phyloP scores from a whole-genome alignment of 1,140 invertebrate species.

The Musca domestica region DNA sequence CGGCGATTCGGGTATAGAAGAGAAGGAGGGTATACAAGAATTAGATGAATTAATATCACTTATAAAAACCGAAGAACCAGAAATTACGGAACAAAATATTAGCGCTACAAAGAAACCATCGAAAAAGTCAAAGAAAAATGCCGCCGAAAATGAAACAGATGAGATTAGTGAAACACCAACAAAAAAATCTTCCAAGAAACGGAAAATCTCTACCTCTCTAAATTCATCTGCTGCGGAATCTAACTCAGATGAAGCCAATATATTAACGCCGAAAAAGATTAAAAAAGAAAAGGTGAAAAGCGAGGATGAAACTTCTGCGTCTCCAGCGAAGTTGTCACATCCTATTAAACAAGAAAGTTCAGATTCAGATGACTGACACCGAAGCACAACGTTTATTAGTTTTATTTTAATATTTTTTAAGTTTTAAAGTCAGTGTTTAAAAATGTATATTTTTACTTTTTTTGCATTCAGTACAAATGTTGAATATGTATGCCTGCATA shows the following conservation, averaged over 20 bases:
- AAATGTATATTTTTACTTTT: background rate
- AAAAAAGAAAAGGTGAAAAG: constrained; percentile 5
- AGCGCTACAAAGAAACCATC: background rate
- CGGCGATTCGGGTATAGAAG: constrained; percentile 23
- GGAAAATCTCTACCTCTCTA: background rate
- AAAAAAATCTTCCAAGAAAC: constrained; percentile 16
- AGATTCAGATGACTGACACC: no score
- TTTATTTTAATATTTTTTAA: background rate
- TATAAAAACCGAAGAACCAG: constrained; percentile 28
- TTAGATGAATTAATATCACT: constrained; percentile 36
- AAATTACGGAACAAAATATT: background rate
- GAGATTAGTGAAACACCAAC: background rate
- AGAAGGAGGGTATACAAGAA: constrained; percentile 27
- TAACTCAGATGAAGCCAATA: background rate
- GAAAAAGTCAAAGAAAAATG: constrained; percentile 4
- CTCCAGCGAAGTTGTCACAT: no score
- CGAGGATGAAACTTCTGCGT: no score
- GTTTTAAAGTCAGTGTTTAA: background rate
- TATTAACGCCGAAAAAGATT: constrained; percentile 1
- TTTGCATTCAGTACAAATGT: background rate
- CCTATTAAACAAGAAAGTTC: no score
- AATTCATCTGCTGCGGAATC: background rate
- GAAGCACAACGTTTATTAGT: background rate
- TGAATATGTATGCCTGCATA: no score
- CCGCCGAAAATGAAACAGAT: background rate